These are phyloP conservation scores for Onthophagus sagittarius DNA, from an alignment of 2,888 invertebrate genomes.

Conservation along the genomic window DNA sequence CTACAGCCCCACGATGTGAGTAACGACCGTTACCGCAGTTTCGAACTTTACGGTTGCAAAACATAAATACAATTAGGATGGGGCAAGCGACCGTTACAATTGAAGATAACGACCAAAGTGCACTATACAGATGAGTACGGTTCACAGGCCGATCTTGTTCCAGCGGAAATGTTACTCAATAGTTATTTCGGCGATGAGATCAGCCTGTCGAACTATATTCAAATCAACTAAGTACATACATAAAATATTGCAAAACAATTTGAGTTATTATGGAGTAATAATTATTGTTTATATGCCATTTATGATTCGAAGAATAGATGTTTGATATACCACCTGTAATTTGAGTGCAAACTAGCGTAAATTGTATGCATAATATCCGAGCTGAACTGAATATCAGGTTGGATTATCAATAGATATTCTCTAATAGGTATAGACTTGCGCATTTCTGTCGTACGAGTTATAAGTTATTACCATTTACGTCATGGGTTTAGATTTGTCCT, in stretches of 20 bases:
- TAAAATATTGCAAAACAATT: not conserved
- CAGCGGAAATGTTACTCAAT: conserved; percentile 47
- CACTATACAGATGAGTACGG: conserved; percentile 21
- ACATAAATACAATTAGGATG: conserved; percentile 21
- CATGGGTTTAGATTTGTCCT: not conserved
- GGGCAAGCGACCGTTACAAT: conserved; percentile 10
- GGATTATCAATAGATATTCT: not conserved
- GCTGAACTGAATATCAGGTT: not conserved
- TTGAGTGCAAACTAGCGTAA: not conserved
- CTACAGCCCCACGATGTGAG: conserved; percentile 1
- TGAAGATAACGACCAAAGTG: conserved; percentile 14
- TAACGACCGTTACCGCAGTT: conserved; percentile 6
- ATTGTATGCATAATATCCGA: not conserved
- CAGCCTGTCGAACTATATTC: conserved; percentile 48
- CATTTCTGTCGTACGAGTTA: not conserved
- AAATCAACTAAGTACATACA: conserved; percentile 2
- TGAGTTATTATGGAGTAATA: not conserved
- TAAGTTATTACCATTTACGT: not conserved
- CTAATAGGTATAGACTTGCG: not conserved
- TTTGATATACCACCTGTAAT: too few relatives aligned
- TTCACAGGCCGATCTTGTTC: conserved; percentile 51
- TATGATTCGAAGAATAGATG: too few relatives aligned
- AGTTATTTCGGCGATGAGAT: conserved; percentile 52
- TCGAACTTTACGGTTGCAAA: not conserved
- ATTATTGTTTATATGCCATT: too few relatives aligned